Evolutionary conservation across 2,888 invertebrate genomes (phyloP), one percentile per base, ranked within the genome.

Genomic region (Lobophora halterata): DNA sequence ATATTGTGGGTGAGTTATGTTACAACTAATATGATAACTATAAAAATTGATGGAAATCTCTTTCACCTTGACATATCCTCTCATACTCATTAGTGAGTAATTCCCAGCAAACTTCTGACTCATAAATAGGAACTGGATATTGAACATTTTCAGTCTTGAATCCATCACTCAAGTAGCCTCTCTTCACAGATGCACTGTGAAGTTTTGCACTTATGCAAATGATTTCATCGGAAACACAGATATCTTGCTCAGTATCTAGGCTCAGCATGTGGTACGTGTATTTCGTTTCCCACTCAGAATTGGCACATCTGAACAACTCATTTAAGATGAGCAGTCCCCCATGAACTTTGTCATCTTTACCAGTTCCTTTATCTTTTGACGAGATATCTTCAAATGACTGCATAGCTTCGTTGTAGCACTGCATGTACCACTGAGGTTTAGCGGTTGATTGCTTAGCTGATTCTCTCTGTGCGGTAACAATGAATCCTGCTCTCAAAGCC

Each of bases 381-480:
- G 81, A 72, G 32, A 81, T 60, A 23, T 94, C 93, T 58, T 95
- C 95, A 71, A 96, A 93, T 11, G 95, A 93, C 33, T 90, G 89
- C 60, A 92, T 92, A 1, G 96, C 95, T 76, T 98, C 97, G 49
- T 97, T 95, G 74, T 95, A 97, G 65, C 97, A 98, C 59, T 95
- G 95, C 69, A 94, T 95, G 72, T 96, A 96, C 97, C 97, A 98
- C 55, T 93, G 93, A 0, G 95, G 94, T 66, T 93, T 95, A 54
- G 95, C 94, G 37, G 93, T 93, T 20, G 93, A 93, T 68, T 97
- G 97, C 71, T 96, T 97, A 0, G 95, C 94, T n/a, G 95, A 94
- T 85, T 99, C 99, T 43, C 99, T 90, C 69, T 98, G 98, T 1
- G 98, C 94, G 0, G 97, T 98, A 0, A 99, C 97, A 0, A 97